phyloP scores from a whole-genome alignment of 2,888 invertebrate species.

The Thalpophila matura region DNA sequence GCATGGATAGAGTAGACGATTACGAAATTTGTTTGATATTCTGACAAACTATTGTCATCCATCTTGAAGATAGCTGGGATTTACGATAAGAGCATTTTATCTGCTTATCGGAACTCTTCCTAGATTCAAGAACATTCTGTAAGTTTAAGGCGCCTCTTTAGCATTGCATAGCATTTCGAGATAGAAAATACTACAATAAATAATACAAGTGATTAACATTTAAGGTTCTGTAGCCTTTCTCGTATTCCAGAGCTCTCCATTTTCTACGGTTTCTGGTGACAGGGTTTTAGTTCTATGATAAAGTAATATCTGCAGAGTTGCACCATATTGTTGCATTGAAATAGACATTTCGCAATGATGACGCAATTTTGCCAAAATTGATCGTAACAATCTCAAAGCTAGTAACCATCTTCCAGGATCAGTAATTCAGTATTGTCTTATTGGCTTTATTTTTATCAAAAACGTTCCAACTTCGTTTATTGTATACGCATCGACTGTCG shows the following conservation, averaged over 20 bases:
- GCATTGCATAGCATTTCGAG: not conserved
- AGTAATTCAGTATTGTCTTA: too few species aligned
- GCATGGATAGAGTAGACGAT: slow-evolving; percentile 9
- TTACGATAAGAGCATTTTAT: slow-evolving; percentile 12
- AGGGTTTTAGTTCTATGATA: too few species aligned
- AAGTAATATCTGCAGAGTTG: slow-evolving; percentile 1
- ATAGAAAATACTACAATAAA: slow-evolving; percentile 4
- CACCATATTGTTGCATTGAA: slow-evolving; percentile 31
- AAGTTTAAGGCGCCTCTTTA: not conserved
- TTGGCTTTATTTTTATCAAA: too few species aligned
- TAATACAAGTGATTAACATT: too few species aligned
- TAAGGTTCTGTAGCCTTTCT: too few species aligned
- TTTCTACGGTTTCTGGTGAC: too few species aligned
- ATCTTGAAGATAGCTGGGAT: slow-evolving; percentile 34
- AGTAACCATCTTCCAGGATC: not conserved
- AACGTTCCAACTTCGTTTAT: not conserved
- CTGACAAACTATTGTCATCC: slow-evolving; percentile 19
- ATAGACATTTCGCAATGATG: slow-evolving; percentile 41
- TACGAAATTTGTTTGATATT: slow-evolving; percentile 15
- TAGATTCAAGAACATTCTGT: too few species aligned
- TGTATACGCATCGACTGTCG: not conserved
- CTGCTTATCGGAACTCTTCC: slow-evolving; percentile 30
- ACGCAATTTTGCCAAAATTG: slow-evolving; percentile 26
- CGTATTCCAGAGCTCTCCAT: too few species aligned
- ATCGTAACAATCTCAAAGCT: not conserved